Base-by-base conservation (phyloP, 2,797 vertebrate genomes). In the Brotula barbata region DNA sequence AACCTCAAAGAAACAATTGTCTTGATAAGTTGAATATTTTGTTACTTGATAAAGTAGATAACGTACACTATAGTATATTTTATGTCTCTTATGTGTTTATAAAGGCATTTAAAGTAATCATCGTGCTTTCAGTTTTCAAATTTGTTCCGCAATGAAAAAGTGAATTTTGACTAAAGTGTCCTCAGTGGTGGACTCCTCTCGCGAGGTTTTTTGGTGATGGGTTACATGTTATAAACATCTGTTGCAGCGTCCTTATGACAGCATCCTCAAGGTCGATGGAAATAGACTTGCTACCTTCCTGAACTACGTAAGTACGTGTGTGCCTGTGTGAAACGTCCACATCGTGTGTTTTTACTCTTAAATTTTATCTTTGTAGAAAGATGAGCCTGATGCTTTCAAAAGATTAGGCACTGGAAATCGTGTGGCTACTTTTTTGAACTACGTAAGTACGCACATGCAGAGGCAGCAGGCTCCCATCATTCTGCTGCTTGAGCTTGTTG, bases 261-360 rank as follows among this genome's bases (percentile, higher is more conserved):
- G 87, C 91, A 94, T 87, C 87, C 94, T 98, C 91, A 94, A 91
- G 94, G 82, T 85, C 84, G 93, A 96, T 90, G 96, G 97, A 91
- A 99, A 99, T 98, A 97, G 97, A 93, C 95, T 99, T 94, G 96
- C 97, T 71, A 99, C 96, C 81, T 99, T 93, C 95, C 95, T 99
- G 89, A 95, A 96, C 92, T 99, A 99, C 89, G 96, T 99, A 97
- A 99, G 97, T 99, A 98, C 73, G 72, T 74, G 82, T 53, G 78
- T 74, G 56, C 52, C n/a, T 22, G 60, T n/a, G 43, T 64, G 63
- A 57, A 58, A 67, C 4, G 66, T 84, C 69, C 85, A 88, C 42
- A 72, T 84, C 87, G 3, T 88, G 86, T 91, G 62, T 89, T 89
- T 95, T 92, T 84, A 90, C 58, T 94, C 80, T 95, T 81, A 81